phyloP scores from a whole-genome alignment of 1,140 invertebrate genomes.

The Drosophila lacertosa region DNA sequence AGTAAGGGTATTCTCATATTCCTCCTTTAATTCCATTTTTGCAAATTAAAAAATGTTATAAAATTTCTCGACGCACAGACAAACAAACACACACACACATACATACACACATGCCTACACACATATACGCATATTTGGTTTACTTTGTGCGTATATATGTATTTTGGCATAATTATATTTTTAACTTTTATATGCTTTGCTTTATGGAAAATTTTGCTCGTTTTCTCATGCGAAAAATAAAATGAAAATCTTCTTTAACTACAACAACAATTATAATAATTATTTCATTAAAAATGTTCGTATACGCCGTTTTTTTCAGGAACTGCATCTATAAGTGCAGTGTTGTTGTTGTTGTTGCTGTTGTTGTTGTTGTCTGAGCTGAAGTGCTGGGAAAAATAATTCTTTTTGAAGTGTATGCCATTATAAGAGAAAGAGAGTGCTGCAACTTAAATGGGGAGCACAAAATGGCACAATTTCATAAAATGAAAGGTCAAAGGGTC shows the following conservation, averaged over 20 bases:
- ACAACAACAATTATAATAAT: slow-evolving; percentile 77
- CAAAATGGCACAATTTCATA: slow-evolving; percentile 24
- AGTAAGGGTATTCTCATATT: slow-evolving; percentile 8
- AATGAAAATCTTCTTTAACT: slow-evolving; percentile 71
- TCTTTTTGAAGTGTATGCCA: slow-evolving; percentile 61
- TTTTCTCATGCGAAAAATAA: slow-evolving; percentile 39
- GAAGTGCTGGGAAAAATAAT: slow-evolving; percentile 57
- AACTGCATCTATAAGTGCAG: slow-evolving; percentile 61
- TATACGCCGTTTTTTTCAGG: slow-evolving; percentile 51
- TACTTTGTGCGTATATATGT: slow-evolving; percentile 55
- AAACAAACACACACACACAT: slow-evolving; percentile 1
- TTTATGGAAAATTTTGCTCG: slow-evolving; percentile 31
- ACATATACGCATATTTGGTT: slow-evolving; percentile 37
- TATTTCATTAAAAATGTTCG: slow-evolving; percentile 74
- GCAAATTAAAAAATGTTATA: too few relatives aligned
- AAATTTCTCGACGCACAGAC: too few relatives aligned
- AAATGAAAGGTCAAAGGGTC: slow-evolving; percentile 46
- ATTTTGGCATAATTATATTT: slow-evolving; percentile 72
- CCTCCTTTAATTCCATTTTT: too few relatives aligned
- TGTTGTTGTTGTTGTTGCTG: slow-evolving; percentile 7
- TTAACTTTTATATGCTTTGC: slow-evolving; percentile 29
- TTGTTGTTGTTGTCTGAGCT: slow-evolving; percentile 23
- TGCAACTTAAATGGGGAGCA: neutral
- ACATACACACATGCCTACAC: neutral
- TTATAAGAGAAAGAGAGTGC: slow-evolving; percentile 16